phyloP scores from a whole-genome alignment of 2,113 vertebrate species.

The Alethe diademata region DNA sequence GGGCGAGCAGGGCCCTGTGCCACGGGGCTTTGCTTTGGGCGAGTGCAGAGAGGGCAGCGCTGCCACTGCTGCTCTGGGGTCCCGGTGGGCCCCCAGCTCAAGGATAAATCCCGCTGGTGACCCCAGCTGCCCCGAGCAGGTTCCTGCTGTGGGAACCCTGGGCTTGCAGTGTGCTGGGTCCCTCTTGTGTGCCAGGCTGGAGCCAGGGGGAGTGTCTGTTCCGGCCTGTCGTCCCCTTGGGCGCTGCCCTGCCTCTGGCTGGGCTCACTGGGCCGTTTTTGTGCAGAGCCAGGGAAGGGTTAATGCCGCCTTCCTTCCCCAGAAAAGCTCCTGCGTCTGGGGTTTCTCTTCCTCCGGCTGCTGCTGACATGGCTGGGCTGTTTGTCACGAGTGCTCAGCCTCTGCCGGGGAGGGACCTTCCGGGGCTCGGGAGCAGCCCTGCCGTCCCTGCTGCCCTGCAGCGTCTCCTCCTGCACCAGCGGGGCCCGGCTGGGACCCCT shows the following conservation, averaged over 20 bases:
- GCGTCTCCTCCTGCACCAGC: fast-evolving
- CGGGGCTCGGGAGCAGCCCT: not conserved
- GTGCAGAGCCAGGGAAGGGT: not conserved
- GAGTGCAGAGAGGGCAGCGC: fast-evolving
- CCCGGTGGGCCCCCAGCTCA: fast-evolving
- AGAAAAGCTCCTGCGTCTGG: conserved; percentile 18
- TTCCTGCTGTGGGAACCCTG: not conserved
- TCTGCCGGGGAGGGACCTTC: not conserved
- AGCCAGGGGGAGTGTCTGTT: not conserved
- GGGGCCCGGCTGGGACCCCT: not conserved
- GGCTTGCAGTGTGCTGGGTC: fast-evolving
- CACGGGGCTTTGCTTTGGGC: fast-evolving
- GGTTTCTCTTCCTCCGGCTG: conserved; percentile 56
- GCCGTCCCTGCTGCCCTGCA: not conserved
- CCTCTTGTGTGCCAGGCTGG: not conserved
- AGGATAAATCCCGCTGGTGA: fast-evolving
- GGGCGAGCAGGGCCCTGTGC: not conserved
- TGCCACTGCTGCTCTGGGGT: not conserved
- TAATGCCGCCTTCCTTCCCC: conserved; percentile 14
- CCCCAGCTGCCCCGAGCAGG: not conserved
- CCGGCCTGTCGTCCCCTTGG: not conserved
- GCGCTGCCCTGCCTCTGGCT: not conserved
- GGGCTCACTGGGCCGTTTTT: not conserved
- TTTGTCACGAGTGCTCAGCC: not conserved
- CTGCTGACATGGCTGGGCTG: conserved; percentile 16